Conservation (phyloP, 2,113 vertebrate genomes). For the Dolichallabes microphthalmus region DNA sequence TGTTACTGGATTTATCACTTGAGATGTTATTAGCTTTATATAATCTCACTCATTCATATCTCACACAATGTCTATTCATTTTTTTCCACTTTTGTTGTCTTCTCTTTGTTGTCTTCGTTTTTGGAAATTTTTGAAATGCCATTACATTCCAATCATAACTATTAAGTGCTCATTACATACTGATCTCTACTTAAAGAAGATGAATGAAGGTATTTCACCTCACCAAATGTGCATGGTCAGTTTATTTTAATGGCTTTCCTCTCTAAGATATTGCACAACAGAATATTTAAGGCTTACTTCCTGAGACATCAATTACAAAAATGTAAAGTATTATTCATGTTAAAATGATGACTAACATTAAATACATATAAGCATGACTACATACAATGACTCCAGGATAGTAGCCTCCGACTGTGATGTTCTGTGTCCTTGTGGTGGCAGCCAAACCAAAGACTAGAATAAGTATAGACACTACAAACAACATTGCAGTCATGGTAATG, state of each 20-base stretch:
- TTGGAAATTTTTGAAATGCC: background rate
- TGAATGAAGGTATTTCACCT: background rate
- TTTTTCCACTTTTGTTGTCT: background rate
- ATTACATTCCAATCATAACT: background rate
- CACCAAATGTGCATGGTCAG: background rate
- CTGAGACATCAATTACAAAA: background rate
- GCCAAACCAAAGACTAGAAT: conserved; percentile 95
- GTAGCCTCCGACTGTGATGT: conserved; percentile 97
- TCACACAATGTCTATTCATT: background rate
- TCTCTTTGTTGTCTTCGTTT: too few relatives aligned
- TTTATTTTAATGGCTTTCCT: background rate
- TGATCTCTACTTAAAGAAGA: background rate
- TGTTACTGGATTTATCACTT: conserved; percentile 42
- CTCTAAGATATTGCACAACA: background rate
- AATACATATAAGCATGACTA: conserved; percentile 53
- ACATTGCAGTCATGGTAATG: conserved; percentile 88
- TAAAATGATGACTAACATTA: background rate
- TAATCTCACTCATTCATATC: background rate
- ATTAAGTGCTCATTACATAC: background rate
- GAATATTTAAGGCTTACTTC: background rate
- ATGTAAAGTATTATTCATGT: too few relatives aligned
- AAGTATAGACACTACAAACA: conserved; percentile 90
- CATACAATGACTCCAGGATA: conserved; percentile 98
- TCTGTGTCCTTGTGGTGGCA: conserved; percentile 94
- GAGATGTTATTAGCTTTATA: background rate